A percentile compares a stretch with the other conserved stretches of the same genome.
These are phyloP conservation scores for Helicoverpa assulta DNA, from an alignment of 2,888 invertebrate species.

Conservation along the genomic window DNA sequence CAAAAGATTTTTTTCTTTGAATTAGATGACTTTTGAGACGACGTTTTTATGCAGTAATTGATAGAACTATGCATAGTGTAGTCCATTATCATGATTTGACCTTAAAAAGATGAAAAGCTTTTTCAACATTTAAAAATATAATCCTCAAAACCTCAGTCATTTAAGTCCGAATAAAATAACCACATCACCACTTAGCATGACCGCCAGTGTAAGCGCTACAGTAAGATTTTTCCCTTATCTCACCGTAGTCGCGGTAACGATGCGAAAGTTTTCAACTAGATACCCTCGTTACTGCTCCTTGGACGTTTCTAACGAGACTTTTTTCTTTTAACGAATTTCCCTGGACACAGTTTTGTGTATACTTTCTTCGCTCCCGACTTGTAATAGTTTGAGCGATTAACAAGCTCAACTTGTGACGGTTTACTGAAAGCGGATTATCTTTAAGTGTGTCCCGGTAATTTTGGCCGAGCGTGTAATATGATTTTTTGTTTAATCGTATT, in stretches of 20 bases:
- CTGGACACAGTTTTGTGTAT: slow-evolving; percentile 68
- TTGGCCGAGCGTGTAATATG: slow-evolving; percentile 59
- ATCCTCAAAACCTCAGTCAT: background rate
- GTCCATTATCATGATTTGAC: too few species aligned
- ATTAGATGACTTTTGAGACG: too few species aligned
- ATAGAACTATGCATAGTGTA: too few species aligned
- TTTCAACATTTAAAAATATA: background rate
- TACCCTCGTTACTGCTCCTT: slow-evolving; percentile 75
- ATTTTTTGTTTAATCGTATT: slow-evolving; percentile 59
- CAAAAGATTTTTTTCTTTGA: too few species aligned
- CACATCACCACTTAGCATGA: slow-evolving; percentile 26
- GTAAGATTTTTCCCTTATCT: slow-evolving; percentile 82
- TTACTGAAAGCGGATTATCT: slow-evolving; percentile 58
- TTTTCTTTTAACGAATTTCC: slow-evolving; percentile 78
- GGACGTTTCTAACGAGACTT: slow-evolving; percentile 76
- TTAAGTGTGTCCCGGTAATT: slow-evolving; percentile 57
- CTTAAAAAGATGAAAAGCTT: too few species aligned
- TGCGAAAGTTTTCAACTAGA: slow-evolving; percentile 79
- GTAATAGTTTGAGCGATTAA: slow-evolving; percentile 63
- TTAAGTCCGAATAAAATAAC: slow-evolving; percentile 3
- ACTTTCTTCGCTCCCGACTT: slow-evolving; percentile 57
- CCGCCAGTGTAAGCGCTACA: slow-evolving; percentile 69
- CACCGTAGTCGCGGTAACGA: slow-evolving; percentile 78
- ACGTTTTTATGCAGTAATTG: too few species aligned
- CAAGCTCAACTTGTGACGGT: slow-evolving; percentile 60